Evolutionary conservation across 2,888 invertebrate species (phyloP).

Genomic region (Lasioglossum pauxillum): DNA sequence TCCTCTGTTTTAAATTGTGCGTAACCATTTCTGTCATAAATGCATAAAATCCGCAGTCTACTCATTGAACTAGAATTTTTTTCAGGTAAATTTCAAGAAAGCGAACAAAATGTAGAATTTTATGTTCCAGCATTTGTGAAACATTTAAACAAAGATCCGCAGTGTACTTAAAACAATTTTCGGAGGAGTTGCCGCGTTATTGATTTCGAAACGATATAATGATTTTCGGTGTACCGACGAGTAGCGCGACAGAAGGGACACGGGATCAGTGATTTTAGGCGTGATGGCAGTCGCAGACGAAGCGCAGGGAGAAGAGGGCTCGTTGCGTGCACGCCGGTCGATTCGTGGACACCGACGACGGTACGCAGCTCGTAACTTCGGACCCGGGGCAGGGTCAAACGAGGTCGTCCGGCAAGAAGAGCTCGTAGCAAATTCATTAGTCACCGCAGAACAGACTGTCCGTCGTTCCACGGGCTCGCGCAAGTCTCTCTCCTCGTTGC

Average conservation of each 20-base stretch:
- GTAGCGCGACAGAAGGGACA: not conserved
- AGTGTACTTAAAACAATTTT: too few species aligned
- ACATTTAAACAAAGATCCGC: too few species aligned
- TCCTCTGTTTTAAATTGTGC: too few species aligned
- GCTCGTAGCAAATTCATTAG: slow-evolving; percentile 71
- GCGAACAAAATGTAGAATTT: too few species aligned
- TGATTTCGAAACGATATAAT: not conserved
- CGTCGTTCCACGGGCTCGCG: slow-evolving; percentile 31
- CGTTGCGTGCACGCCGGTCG: slow-evolving; percentile 49
- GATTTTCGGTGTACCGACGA: not conserved
- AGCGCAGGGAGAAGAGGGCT: slow-evolving; percentile 39
- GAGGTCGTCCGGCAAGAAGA: slow-evolving; percentile 68
- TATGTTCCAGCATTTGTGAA: too few species aligned
- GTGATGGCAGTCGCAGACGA: slow-evolving; percentile 13
- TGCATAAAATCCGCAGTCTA: too few species aligned
- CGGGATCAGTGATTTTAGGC: not conserved
- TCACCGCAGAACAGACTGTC: slow-evolving; percentile 59
- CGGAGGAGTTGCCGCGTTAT: too few species aligned
- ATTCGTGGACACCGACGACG: slow-evolving; percentile 58
- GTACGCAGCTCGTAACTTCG: slow-evolving; percentile 59
- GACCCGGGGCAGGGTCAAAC: slow-evolving; percentile 62
- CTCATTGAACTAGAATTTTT: too few species aligned
- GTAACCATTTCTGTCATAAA: too few species aligned
- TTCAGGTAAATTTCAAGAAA: too few species aligned
- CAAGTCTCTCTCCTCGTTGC: slow-evolving; percentile 23